Evolutionary conservation across 2,888 invertebrate species (phyloP).

Genomic region (Silvanus unidentatus): DNA sequence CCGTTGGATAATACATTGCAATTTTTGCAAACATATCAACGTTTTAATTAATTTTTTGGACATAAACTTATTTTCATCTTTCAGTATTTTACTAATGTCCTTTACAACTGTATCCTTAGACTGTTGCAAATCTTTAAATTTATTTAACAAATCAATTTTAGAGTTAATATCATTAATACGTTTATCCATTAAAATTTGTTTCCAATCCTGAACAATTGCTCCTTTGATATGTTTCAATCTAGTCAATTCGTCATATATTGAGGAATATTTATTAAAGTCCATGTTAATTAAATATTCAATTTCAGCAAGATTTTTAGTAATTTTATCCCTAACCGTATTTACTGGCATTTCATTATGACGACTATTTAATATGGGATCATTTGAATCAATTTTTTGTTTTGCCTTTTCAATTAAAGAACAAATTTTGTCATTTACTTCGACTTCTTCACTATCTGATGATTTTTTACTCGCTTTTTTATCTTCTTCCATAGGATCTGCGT

Average conservation of each 20-base stretch:
- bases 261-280: constrained; percentile 32
- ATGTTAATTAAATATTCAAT: constrained; percentile 35
- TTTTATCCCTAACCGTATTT: constrained; percentile 35
- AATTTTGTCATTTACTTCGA: constrained; percentile 28
- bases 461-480: background rate
- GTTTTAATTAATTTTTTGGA: constrained; percentile 33
- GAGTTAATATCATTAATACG: constrained; percentile 29
- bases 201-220: constrained; percentile 37
- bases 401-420: constrained; percentile 31
- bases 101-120: constrained; percentile 28
- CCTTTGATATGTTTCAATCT: constrained; percentile 36
- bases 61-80: constrained; percentile 30
- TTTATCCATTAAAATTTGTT: constrained; percentile 30
- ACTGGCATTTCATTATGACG: constrained; percentile 25
- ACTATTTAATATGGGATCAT: constrained; percentile 8
- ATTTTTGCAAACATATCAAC: constrained; percentile 36
- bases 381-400: constrained; percentile 20
- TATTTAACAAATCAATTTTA: constrained; percentile 34
- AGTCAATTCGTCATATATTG: constrained; percentile 32
- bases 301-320: constrained; percentile 31
- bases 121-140: constrained; percentile 34
- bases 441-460: constrained; percentile 20
- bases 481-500: background rate
- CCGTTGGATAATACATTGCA: constrained; percentile 35
- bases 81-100: constrained; percentile 25